Evolutionary conservation across 2,888 invertebrate genomes (phyloP).

Genomic region (Drosophila stalkeri): DNA sequence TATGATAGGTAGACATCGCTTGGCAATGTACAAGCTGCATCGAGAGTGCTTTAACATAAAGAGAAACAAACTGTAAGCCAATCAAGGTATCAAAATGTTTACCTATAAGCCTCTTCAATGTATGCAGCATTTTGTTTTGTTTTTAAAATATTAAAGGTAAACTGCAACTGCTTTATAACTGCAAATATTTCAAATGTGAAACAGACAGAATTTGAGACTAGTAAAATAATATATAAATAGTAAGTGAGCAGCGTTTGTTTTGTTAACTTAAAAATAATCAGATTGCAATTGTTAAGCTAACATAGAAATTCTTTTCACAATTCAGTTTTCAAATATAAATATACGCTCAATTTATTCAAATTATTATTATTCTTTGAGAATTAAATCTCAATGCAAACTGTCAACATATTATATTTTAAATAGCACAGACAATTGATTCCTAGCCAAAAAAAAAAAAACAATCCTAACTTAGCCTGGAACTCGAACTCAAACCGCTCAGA

Average conservation of each 20-base stretch:
- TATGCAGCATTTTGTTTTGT: not conserved
- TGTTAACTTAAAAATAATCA: not conserved
- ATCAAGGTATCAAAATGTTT: slow-evolving; percentile 10
- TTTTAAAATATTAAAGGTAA: not conserved
- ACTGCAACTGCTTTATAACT: not conserved
- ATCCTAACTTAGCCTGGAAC: not conserved
- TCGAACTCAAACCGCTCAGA: not conserved
- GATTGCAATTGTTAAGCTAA: not conserved
- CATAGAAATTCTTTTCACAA: not conserved
- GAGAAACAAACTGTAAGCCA: slow-evolving; percentile 1
- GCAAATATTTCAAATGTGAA: not conserved
- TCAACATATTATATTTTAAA: not conserved
- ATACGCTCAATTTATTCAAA: not conserved
- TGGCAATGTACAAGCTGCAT: not conserved
- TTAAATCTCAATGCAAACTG: not conserved
- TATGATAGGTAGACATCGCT: not conserved
- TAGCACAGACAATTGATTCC: not conserved
- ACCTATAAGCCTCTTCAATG: not conserved
- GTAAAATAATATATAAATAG: not conserved
- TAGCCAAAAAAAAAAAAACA: not conserved
- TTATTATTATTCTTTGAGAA: not conserved
- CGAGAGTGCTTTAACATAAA: not conserved
- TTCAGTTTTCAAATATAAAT: not conserved
- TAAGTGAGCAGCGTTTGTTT: not conserved
- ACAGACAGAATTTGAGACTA: not conserved